Conservation (phyloP, 2,113 vertebrate genomes). For the Sarotherodon lohbergeri region DNA sequence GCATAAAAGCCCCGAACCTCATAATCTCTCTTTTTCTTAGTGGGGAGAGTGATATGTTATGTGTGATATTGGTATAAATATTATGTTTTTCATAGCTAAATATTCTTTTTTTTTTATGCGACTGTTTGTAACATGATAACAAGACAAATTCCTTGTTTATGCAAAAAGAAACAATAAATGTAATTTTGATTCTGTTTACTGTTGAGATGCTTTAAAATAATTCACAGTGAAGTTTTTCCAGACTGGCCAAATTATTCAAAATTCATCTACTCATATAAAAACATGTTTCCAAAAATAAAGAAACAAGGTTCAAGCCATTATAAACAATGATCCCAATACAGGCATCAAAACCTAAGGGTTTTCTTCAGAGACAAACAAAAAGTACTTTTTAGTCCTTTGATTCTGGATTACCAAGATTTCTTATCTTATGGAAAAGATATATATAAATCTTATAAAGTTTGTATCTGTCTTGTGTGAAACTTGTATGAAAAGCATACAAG, state of each 20-base stretch:
- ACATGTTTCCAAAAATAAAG: background rate
- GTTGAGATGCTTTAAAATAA: background rate
- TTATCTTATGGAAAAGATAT: background rate
- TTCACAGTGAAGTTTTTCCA: background rate
- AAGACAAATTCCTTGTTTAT: rapidly evolving
- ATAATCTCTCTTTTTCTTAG: background rate
- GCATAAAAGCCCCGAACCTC: background rate
- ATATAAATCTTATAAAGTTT: too few species aligned
- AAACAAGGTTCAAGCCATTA: background rate
- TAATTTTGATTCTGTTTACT: background rate
- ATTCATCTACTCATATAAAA: background rate
- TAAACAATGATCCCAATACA: background rate
- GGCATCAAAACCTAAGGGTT: too few species aligned
- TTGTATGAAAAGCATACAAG: too few species aligned
- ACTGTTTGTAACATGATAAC: background rate
- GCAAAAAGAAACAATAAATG: background rate
- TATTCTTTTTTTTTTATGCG: background rate
- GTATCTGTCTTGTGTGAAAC: too few species aligned
- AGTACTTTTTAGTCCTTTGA: background rate
- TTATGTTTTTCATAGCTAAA: background rate
- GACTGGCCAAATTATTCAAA: background rate
- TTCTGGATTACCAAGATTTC: background rate
- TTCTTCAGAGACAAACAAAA: background rate
- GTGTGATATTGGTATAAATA: background rate
- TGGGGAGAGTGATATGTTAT: background rate